These are phyloP conservation scores for Panzeria rudis DNA, from an alignment of 2,888 invertebrate genomes.

Conservation along the genomic window DNA sequence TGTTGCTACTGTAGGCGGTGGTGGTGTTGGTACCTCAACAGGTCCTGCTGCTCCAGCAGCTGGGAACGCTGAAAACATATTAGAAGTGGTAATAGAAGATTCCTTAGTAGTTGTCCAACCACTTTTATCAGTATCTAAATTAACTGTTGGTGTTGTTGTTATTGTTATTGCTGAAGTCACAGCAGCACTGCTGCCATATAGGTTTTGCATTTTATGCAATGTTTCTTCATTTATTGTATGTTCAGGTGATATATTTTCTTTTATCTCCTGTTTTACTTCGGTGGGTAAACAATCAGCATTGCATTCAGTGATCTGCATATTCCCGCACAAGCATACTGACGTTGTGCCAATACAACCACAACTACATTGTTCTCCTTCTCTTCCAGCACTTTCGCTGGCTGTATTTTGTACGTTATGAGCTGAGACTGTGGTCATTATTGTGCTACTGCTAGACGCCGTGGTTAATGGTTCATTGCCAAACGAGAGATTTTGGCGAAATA, in stretches of 20 bases:
- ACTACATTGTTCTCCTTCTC: slow-evolving; percentile 13
- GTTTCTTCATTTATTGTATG: slow-evolving; percentile 84
- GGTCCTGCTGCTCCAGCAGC: slow-evolving; percentile 52
- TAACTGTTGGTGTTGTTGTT: slow-evolving; percentile 37
- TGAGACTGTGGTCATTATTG: slow-evolving; percentile 51
- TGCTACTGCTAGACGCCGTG: slow-evolving; percentile 58
- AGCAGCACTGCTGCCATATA: slow-evolving; percentile 73
- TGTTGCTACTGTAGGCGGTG: not conserved
- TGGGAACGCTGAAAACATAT: slow-evolving; percentile 3
- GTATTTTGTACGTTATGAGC: slow-evolving; percentile 29
- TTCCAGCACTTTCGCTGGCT: slow-evolving; percentile 27
- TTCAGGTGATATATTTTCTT: slow-evolving; percentile 87
- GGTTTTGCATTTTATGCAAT: slow-evolving; percentile 78
- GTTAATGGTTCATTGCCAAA: slow-evolving; percentile 76
- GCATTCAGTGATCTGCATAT: slow-evolving; percentile 71
- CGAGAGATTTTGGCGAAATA: slow-evolving; percentile 82
- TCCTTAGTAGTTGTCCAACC: slow-evolving; percentile 27
- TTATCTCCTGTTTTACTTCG: slow-evolving; percentile 86
- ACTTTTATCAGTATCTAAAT: slow-evolving; percentile 8
- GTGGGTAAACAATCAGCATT: slow-evolving; percentile 84
- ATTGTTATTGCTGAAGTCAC: slow-evolving; percentile 22
- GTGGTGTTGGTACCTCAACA: not conserved
- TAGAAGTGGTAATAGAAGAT: not conserved
- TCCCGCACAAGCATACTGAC: slow-evolving; percentile 45
- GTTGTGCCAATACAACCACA: slow-evolving; percentile 40